phyloP scores from a whole-genome alignment of 2,888 invertebrate genomes.

The Tyria jacobaeae region DNA sequence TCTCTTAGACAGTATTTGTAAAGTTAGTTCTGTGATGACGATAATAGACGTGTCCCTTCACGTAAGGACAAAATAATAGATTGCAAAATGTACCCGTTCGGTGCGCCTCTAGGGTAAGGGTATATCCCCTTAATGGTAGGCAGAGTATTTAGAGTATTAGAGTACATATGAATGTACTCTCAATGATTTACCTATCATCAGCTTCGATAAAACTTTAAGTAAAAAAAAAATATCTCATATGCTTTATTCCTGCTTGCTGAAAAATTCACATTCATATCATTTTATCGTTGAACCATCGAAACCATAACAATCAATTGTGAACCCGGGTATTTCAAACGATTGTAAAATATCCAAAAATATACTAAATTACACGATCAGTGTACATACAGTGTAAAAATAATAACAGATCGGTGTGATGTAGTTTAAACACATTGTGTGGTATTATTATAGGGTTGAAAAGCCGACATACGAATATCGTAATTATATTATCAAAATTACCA shows the following conservation, averaged over 20 bases:
- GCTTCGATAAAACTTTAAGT: neutral
- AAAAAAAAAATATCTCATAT: neutral
- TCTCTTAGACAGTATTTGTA: no score
- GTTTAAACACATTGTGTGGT: conserved; percentile 59
- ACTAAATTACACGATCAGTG: conserved; percentile 44
- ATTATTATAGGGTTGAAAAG: conserved; percentile 74
- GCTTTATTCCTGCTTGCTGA: neutral
- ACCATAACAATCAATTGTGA: conserved; percentile 14
- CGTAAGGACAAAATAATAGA: no score
- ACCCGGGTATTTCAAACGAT: conserved; percentile 18
- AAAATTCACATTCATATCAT: conserved; percentile 16
- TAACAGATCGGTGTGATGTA: conserved; percentile 50
- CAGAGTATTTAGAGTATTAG: no score
- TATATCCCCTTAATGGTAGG: no score
- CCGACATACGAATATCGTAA: conserved; percentile 78
- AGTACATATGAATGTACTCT: neutral
- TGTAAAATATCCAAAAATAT: conserved; percentile 34
- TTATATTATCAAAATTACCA: conserved; percentile 85
- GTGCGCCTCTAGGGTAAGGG: no score
- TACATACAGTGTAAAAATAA: conserved; percentile 53
- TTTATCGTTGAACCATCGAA: conserved; percentile 1
- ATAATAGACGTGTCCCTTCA: no score
- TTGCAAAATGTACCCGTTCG: no score
- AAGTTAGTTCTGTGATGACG: no score
- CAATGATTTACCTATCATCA: neutral